Base-by-base conservation (phyloP, 1,140 invertebrate genomes). In the Drosophila pseudoananassae region DNA sequence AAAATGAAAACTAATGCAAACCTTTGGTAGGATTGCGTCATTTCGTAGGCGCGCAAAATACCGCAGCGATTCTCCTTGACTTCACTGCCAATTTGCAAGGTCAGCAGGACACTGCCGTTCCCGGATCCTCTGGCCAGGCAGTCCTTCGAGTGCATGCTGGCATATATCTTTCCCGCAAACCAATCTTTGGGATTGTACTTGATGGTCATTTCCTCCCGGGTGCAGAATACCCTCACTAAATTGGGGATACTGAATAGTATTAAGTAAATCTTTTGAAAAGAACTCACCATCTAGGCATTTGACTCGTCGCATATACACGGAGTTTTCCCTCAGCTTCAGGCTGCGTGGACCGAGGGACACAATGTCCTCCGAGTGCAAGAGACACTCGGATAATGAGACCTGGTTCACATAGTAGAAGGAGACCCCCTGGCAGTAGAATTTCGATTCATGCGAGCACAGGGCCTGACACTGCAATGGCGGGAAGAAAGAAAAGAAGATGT, bases 91-190 rank as follows among this genome's bases (percentile, higher is more conserved):
- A 92, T 92, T 23, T 76, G 70, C 0, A 92, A 64, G 2, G 71
- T 60, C 0, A 92, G 53, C 10, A 87, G n/a, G 8, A 87, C 63
- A 40, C 81, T 90, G 1, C 57, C 63, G n/a, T 88, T 91, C 64
- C 91, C 72, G 10, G 78, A 65, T 0, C 92, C 92, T 0, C 90
- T 70, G 4, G 92, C 92, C 45, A 92, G 92, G 81, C 94, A 95
- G 2, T 91, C 92, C 58, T 94, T 94, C 1, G 93, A 94, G 68
- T 93, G 93, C 47, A 94, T 94, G 58, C 93, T 93, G 60, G 94
- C 94, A 73, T 95, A 95, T 74, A 95, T 81, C 23, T 93, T 92
- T 0, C 94, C 94, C 0, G 90, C 89, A 77, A 95, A 95, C 70
- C 92, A 81, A 5, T 92, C 92, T 52, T 93, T 93, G 0, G 94